Percentiles rank a stretch among this genome's conserved stretches.
phyloP scores from a whole-genome alignment of 2,113 vertebrate species.

The Scortum barcoo region DNA sequence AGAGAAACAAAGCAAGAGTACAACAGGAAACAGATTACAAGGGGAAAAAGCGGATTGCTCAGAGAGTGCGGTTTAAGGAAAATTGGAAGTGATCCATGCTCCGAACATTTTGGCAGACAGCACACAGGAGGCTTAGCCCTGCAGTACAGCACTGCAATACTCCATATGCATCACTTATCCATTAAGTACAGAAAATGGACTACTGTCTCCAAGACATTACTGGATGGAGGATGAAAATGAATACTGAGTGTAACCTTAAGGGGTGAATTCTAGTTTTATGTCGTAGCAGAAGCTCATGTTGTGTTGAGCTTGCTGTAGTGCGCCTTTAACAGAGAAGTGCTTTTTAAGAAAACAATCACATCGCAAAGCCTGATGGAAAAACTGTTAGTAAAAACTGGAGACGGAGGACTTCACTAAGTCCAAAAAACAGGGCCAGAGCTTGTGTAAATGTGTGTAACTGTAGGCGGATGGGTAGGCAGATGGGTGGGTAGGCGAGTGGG shows the following conservation, averaged over 20 bases:
- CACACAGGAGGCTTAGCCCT: conserved; percentile 44
- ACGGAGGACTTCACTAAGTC: neutral
- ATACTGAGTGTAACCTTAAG: neutral
- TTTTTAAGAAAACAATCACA: neutral
- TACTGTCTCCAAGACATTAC: conserved; percentile 5
- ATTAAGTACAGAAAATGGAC: conserved; percentile 36
- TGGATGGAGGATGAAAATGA: conserved; percentile 28
- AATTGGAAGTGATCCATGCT: conserved; percentile 44
- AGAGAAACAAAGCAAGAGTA: conserved; percentile 33
- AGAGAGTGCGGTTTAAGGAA: conserved; percentile 28
- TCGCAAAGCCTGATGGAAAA: neutral
- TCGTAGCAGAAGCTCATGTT: neutral
- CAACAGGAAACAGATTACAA: conserved; percentile 43
- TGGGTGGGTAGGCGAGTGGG: conserved; percentile 46
- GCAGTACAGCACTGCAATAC: conserved; percentile 33
- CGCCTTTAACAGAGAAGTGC: neutral
- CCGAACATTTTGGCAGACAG: conserved; percentile 44
- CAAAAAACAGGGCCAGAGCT: conserved; percentile 29
- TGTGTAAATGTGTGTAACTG: conserved; percentile 50
- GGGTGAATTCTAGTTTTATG: neutral
- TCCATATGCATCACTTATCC: conserved; percentile 57
- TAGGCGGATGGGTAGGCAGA: conserved; percentile 52
- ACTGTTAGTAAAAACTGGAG: neutral
- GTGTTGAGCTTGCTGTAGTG: neutral
- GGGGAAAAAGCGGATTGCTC: conserved; percentile 26